Percentiles rank a stretch among this genome's conserved stretches.
Conservation (phyloP, 2,113 vertebrate species). For the Otocyon megalotis region DNA sequence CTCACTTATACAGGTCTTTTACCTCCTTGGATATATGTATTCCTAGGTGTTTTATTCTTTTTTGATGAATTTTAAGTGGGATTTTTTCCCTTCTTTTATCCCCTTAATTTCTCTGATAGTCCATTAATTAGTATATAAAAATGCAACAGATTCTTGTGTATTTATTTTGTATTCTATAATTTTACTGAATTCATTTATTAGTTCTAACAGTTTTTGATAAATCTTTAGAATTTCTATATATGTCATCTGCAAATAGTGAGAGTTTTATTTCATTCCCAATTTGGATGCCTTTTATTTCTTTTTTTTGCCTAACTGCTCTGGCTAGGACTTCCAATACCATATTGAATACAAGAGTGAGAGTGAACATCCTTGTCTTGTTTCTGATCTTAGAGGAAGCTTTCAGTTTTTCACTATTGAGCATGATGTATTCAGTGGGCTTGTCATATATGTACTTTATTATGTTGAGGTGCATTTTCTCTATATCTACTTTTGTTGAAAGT, state of each 20-base stretch:
- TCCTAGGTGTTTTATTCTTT: neutral
- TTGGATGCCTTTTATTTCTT: neutral
- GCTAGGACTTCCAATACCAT: neutral
- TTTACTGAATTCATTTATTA: neutral
- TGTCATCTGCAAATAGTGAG: neutral
- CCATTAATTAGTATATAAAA: neutral
- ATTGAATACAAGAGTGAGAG: neutral
- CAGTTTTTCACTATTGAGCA: neutral
- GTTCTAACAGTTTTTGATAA: neutral
- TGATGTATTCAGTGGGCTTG: neutral
- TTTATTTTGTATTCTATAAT: neutral
- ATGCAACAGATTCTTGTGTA: neutral
- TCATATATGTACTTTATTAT: neutral
- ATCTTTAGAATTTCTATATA: neutral
- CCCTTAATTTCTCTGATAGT: neutral
- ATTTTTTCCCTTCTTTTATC: neutral
- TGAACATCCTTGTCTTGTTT: neutral
- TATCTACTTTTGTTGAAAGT: neutral
- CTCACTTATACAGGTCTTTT: neutral
- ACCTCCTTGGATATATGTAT: neutral
- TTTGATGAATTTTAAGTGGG: neutral
- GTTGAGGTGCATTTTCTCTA: neutral
- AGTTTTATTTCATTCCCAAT: neutral
- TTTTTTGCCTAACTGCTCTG: neutral
- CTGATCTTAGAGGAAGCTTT: neutral